Evolutionary conservation across 2,113 vertebrate species (phyloP), one percentile per base, ranked within the genome.

Genomic region (Clarias magur): DNA sequence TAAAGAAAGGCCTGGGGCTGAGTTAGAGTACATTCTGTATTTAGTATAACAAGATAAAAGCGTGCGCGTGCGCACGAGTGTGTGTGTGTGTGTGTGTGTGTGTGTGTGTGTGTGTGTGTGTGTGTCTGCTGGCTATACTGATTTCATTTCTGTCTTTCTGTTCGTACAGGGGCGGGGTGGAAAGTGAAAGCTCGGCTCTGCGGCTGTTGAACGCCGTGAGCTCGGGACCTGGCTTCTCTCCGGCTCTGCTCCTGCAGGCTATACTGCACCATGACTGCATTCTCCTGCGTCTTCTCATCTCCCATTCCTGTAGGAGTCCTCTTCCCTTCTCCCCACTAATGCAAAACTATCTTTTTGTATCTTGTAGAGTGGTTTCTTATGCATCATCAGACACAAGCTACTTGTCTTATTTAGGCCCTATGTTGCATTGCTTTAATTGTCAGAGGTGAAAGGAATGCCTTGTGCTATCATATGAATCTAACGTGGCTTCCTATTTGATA

Each of bases 201-300:
- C 96, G 96, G 94, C 96, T 96, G 73, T 94, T 99, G 92, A 97
- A 95, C 93, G 94, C 99, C 89, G 94, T 98, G 88, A 95, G 96
- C 93, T 97, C 97, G 93, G 97, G 97, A 93, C 97, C 97, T 0
- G 93, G 91, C 90, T 95, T 92, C 93, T 96, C 96, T 93, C 95
- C 96, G 91, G 95, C 94, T 92, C 94, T 99, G 90, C 94, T 99
- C 84, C 94, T 99, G 92, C 95, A 93, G 93, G 95, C 95, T 13
- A 90, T 99, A 72, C 94, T 99, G 57, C 89, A 95, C 89, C 88
- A 83, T 70, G 95, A 98, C 89, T 98, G 97, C 90, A 93, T 97
- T 89, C 92, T 99, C 91, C 94, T 95, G 88, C 95, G 93, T 93
- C 95, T 96, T 89, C 94, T 99, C 89, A 91, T 99, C 92, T 95